A percentile compares a stretch with the other conserved stretches of the same genome.
Evolutionary conservation across 2,797 vertebrate genomes (phyloP).

Genomic region (Podarcis siculus): DNA sequence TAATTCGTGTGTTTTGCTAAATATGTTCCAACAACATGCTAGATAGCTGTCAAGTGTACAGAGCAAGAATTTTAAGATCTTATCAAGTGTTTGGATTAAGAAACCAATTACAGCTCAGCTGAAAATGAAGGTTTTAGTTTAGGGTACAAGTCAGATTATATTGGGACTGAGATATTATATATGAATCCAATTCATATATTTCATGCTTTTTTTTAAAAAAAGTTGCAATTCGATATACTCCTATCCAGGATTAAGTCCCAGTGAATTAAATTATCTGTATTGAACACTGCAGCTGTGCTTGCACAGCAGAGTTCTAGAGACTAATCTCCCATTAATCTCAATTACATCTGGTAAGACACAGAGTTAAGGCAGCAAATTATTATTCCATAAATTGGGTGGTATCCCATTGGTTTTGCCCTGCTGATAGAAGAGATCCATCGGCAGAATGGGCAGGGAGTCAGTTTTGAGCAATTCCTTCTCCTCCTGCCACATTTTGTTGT

Average conservation of each 20-base stretch:
- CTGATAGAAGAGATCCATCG: no score
- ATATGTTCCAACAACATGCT: neutral
- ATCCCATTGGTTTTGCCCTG: neutral
- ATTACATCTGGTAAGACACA: slow-evolving; percentile 63
- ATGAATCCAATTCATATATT: neutral
- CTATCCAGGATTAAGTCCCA: no score
- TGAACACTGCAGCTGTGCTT: no score
- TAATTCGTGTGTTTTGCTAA: neutral
- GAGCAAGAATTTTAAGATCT: neutral
- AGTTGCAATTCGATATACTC: no score
- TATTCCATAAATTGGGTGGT: slow-evolving; percentile 44
- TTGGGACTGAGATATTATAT: neutral
- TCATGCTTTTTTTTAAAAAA: neutral
- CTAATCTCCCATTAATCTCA: slow-evolving; percentile 49
- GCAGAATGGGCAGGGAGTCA: no score
- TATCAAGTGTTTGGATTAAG: neutral
- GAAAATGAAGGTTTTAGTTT: neutral
- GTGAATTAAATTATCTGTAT: no score
- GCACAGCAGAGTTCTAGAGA: neutral
- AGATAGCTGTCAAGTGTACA: neutral
- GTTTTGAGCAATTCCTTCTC: no score
- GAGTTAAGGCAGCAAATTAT: slow-evolving; percentile 61
- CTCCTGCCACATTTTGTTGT: no score
- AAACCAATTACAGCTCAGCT: slow-evolving; percentile 11
- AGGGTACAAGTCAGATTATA: neutral